Evolutionary conservation across 2,113 vertebrate species (phyloP), one percentile per base, ranked within the genome.

Genomic region (Tragelaphus imberbis): DNA sequence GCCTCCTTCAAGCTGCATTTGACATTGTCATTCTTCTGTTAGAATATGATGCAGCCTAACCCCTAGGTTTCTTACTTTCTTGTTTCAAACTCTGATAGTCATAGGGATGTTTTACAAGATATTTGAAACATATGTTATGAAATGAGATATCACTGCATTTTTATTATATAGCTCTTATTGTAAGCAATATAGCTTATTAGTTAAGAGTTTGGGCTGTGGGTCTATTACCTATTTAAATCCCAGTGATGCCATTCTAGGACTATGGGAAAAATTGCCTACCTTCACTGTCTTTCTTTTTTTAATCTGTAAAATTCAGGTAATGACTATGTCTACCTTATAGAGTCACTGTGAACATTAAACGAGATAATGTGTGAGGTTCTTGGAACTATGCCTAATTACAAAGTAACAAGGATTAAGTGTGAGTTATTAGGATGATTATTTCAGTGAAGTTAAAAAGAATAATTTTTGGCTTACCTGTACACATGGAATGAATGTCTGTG

Each of bases 401-500:
- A 84, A 94, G 63, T 80, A 49, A 84, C 65, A 40, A 1, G 9
- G 5, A 49, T 7, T 59, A 65, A 89, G 79, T 53, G 17, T 86
- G 33, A 80, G 80, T 89, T 82, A 51, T 68, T 58, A 30, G n/a
- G 27, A 19, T 90, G 33, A 6, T 87, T 90, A 63, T 86, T 90
- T 95, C 82, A 95, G 30, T 94, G 71, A 94, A 96, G 92, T 90
- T 63, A 65, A 88, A 94, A 86, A 71, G 61, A 88, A 36, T 81
- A 80, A 25, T 23, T 87, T 91, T 91, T 88, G n/a, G 3, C 36
- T 7, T 95, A 11, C 13, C 23, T 71, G 7, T 84, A 93, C 91
- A 71, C 21, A 49, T 17, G 13, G 84, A 71, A 87, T 40, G 84
- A 81, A 61, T 51, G 25, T 71, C 28, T 94, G 15, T 88, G 19